These are phyloP conservation scores for Pitta sordida DNA, from an alignment of 2,113 vertebrate species.

Conservation along the genomic window DNA sequence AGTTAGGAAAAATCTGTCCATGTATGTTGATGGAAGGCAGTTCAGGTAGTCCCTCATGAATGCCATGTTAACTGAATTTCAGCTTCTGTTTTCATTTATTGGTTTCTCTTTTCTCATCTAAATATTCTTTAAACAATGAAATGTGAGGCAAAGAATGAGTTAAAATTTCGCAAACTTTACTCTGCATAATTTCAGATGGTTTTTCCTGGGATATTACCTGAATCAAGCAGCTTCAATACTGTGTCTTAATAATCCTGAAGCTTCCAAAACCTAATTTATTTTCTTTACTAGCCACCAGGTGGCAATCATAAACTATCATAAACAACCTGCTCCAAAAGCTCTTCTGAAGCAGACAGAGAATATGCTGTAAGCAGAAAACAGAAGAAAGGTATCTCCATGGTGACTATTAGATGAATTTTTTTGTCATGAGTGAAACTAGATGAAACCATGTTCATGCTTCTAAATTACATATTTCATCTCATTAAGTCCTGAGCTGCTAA, in stretches of 20 bases:
- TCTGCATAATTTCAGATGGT: not conserved
- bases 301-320: slow-evolving; percentile 44
- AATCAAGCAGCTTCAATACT: not conserved
- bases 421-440: slow-evolving; percentile 7
- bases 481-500: slow-evolving; percentile 6
- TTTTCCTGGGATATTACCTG: not conserved
- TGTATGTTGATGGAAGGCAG: not conserved
- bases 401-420: not conserved
- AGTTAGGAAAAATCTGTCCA: not conserved
- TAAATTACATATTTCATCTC: slow-evolving; percentile 2
- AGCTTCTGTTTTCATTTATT: not conserved
- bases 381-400: slow-evolving; percentile 38
- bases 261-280: not conserved
- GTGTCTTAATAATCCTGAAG: not conserved
- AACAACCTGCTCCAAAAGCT: not conserved
- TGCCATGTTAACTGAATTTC: not conserved
- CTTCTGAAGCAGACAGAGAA: not conserved
- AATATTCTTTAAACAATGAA: not conserved
- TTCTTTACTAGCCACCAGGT: slow-evolving; percentile 46
- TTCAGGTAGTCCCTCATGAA: accelerated
- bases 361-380: not conserved
- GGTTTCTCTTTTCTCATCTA: not conserved
- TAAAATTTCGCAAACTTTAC: not conserved
- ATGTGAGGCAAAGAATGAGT: not conserved
- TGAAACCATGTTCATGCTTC: not conserved